Percentiles rank a stretch among this genome's conserved stretches.
These are phyloP conservation scores for Echiichthys vipera DNA, from an alignment of 2,797 vertebrate species.

Conservation along the genomic window DNA sequence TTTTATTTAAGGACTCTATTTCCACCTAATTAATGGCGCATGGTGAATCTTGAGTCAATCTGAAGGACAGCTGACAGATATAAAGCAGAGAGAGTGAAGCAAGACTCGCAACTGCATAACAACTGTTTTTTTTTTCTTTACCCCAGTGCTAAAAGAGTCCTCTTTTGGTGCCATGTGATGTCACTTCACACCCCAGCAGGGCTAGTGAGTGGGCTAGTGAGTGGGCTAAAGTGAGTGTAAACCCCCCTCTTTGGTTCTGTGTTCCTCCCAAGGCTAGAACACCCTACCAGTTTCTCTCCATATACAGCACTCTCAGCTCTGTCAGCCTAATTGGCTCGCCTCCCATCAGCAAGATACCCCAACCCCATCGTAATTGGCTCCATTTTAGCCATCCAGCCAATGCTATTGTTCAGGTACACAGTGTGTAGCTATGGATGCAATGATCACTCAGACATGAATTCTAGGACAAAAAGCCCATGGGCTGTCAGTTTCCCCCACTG, in stretches of 20 bases:
- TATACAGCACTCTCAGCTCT: constrained; percentile 69
- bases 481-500: constrained; percentile 53
- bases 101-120: constrained; percentile 25
- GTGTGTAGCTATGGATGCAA: constrained; percentile 79
- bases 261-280: constrained; percentile 56
- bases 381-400: constrained; percentile 75
- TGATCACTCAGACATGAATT: constrained; percentile 73
- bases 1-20: constrained; percentile 77
- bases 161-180: constrained; percentile 55
- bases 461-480: constrained; percentile 69
- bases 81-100: constrained; percentile 4
- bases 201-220: constrained; percentile 57
- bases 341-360: constrained; percentile 79
- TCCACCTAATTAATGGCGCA: constrained; percentile 74
- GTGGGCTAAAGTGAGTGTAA: constrained; percentile 62
- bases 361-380: constrained; percentile 80
- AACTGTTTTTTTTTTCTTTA: constrained; percentile 11
- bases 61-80: constrained; percentile 50
- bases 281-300: constrained; percentile 65
- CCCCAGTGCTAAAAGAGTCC: constrained; percentile 4
- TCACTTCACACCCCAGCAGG: constrained; percentile 67
- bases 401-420: constrained; percentile 81
- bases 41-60: constrained; percentile 57
- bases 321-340: constrained; percentile 84
- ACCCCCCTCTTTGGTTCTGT: constrained; percentile 59